Evolutionary conservation across 2,113 vertebrate species (phyloP), one percentile per base, ranked within the genome.

Genomic region (Litocranius walleri): DNA sequence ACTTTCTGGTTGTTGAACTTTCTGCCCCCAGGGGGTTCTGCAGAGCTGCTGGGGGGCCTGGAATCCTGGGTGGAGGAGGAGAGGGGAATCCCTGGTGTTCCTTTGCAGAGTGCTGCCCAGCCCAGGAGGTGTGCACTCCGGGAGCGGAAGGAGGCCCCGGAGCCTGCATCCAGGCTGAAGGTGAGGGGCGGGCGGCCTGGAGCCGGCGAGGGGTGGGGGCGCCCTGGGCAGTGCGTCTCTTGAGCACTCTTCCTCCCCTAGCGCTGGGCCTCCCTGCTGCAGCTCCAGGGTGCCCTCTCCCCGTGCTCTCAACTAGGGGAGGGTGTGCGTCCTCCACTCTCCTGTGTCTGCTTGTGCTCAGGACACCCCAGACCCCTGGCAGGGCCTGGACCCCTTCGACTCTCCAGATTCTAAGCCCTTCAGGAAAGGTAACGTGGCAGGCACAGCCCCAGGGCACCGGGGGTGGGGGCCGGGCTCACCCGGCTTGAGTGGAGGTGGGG

Each of bases 331-430:
- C 30, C 40, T 1, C 36, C 15, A 12, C 17, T 8, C 9, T 16
- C 9, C 29, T 14, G 29, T 7, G 8, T 83, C 36, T 80, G 9
- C 40, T 89, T 95, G 30, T 95, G 77, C 56, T 82, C 84, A 99
- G 99, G 99, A 99, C 92, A 61, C 95, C 30, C 67, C 89, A 5
- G 98, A 99, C 77, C 99, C 98, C 0, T 99, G 99, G 99, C 96
- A 97, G 29, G 98, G 99, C 93, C 99, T 99, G 2, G 99, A 99
- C 95, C 99, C 99, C 15, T 99, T 99, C 0, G 80, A 96, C 0
- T 97, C 98, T 5, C 61, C 98, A 0, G 98, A 99, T 43, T 98
- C 99, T 0, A 99, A 99, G 61, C 99, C 99, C 0, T 98, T 99
- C 0, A 99, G 98, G 98, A 98, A 98, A 99, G 99, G 99, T 99